Conservation (phyloP, 2,797 vertebrate genomes). For the Chelidonichthys spinosus region DNA sequence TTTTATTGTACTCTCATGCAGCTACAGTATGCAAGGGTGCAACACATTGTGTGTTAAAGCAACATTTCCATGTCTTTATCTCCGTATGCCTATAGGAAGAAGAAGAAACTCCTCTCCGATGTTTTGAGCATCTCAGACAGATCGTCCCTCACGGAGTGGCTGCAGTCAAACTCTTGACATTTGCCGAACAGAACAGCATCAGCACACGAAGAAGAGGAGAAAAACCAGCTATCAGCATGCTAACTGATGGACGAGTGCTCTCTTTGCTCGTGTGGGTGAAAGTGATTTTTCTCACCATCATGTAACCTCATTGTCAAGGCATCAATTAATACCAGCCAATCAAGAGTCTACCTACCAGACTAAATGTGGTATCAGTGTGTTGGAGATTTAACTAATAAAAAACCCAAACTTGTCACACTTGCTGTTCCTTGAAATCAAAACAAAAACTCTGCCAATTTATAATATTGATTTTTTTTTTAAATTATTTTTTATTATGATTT, state of each 20-base stretch:
- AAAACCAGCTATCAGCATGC: neutral
- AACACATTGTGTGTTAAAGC: too few relatives aligned
- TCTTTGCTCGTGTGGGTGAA: slow-evolving; percentile 9
- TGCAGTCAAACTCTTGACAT: slow-evolving; percentile 65
- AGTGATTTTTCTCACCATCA: slow-evolving; percentile 22
- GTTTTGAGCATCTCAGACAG: slow-evolving; percentile 78
- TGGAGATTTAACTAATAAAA: slow-evolving; percentile 26
- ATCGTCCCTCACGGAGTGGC: slow-evolving; percentile 77
- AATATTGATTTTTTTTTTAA: too few relatives aligned
- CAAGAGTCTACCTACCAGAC: neutral
- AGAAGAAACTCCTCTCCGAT: slow-evolving; percentile 75
- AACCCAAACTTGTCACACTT: neutral
- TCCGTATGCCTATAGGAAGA: slow-evolving; percentile 70
- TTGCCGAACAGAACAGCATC: neutral
- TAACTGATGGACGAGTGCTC: neutral
- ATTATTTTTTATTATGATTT: too few relatives aligned
- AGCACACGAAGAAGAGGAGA: neutral
- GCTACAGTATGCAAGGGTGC: too few relatives aligned
- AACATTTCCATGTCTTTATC: slow-evolving; percentile 21
- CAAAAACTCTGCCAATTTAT: neutral
- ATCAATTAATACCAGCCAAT: slow-evolving; percentile 11
- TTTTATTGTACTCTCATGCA: slow-evolving; percentile 15
- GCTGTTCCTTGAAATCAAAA: neutral
- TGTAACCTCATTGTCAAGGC: slow-evolving; percentile 13
- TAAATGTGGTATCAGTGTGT: slow-evolving; percentile 10